phyloP scores from a whole-genome alignment of 2,797 vertebrate genomes.

The Gymnoscopelus microlampas region DNA sequence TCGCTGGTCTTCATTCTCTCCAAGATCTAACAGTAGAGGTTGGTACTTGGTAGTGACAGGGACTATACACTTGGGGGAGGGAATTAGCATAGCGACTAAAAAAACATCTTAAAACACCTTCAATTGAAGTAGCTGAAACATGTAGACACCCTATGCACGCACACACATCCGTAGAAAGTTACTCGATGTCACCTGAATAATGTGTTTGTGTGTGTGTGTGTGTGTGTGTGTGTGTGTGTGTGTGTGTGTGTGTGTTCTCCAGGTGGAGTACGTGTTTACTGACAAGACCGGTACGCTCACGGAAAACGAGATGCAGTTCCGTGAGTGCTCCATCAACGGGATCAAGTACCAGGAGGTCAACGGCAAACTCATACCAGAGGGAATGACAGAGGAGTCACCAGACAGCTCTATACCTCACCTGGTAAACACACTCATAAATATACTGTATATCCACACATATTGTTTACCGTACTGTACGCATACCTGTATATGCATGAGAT shows the following conservation, averaged over 20 bases:
- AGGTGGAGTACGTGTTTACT: conserved; percentile 98
- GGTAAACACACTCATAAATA: conserved; percentile 55
- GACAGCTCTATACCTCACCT: conserved; percentile 80
- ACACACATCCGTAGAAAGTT: not conserved
- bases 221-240: conserved; percentile 10
- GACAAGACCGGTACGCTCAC: conserved; percentile 98
- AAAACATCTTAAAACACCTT: no score
- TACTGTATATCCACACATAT: not conserved
- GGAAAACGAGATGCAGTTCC: conserved; percentile 99
- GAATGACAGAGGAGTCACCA: conserved; percentile 87
- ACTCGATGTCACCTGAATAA: no score
- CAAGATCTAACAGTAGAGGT: no score
- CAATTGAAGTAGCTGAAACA: no score
- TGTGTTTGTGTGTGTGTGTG: conserved; percentile 19
- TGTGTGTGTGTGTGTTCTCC: conserved; percentile 29
- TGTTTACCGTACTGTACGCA: no score
- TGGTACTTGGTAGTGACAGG: no score
- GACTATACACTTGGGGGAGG: no score
- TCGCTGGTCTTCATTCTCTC: no score
- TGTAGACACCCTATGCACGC: not conserved
- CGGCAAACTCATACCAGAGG: conserved; percentile 91
- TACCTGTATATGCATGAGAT: no score
- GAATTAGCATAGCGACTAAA: no score
- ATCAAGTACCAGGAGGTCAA: conserved; percentile 95
- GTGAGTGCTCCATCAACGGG: conserved; percentile 95